Conservation (phyloP, 1,140 invertebrate species). For the Heliconius congener region DNA sequence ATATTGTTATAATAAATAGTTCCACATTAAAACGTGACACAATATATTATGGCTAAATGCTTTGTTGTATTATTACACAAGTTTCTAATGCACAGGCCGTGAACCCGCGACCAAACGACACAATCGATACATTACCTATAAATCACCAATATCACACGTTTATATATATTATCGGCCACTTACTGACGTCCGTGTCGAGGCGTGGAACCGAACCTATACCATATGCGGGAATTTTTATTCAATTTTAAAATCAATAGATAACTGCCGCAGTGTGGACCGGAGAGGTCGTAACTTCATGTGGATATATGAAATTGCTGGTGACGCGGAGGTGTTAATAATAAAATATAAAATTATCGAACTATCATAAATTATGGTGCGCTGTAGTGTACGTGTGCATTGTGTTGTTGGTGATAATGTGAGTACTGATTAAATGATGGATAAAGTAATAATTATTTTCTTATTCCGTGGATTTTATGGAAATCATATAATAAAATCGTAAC, state of each 20-base stretch:
- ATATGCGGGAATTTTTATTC: slow-evolving; percentile 34
- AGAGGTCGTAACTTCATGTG: not conserved
- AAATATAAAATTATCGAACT: slow-evolving; percentile 30
- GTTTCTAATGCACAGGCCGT: not conserved
- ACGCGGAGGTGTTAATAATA: slow-evolving; percentile 33
- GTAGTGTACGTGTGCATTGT: not conserved
- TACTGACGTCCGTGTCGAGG: not conserved
- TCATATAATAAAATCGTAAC: too few relatives aligned
- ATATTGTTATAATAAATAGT: too few relatives aligned
- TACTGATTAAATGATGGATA: not conserved
- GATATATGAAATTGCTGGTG: slow-evolving; percentile 26
- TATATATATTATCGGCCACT: slow-evolving; percentile 25
- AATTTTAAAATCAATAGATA: slow-evolving; percentile 39
- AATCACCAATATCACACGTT: slow-evolving; percentile 27
- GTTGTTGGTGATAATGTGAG: not conserved
- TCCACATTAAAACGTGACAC: too few relatives aligned
- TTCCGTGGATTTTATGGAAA: not conserved
- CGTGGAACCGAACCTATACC: slow-evolving; percentile 12
- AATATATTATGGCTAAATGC: not conserved
- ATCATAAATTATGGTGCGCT: slow-evolving; percentile 31
- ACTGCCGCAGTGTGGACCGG: not conserved
- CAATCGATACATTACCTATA: slow-evolving; percentile 14
- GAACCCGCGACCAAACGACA: not conserved
- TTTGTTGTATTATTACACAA: not conserved
- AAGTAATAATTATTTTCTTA: not conserved